Evolutionary conservation across 1,140 invertebrate species (phyloP).

Genomic region (Drosophila biarmipes): DNA sequence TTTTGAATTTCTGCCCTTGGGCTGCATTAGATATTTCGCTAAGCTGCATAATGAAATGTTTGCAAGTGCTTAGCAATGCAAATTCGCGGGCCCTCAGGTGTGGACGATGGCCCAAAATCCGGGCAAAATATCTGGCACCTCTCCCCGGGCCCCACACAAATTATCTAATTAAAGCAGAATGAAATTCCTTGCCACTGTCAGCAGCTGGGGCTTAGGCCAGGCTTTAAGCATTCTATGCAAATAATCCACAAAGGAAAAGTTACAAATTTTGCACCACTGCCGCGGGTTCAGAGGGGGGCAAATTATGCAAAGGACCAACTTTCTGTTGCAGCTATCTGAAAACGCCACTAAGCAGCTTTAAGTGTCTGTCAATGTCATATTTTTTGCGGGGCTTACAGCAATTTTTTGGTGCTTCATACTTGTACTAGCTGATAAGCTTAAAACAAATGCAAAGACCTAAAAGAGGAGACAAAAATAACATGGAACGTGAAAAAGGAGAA

Average conservation of each 20-base stretch:
- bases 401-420: conserved; percentile 59
- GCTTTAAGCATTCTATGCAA: conserved; percentile 62
- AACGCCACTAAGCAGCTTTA: conserved; percentile 76
- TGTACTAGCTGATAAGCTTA: conserved; percentile 65
- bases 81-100: conserved; percentile 58
- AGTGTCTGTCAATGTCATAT: conserved; percentile 81
- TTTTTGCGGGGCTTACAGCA: conserved; percentile 74
- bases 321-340: conserved; percentile 48
- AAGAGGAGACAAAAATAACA: conserved; percentile 28
- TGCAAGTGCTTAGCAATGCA: conserved; percentile 79
- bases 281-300: conserved; percentile 9
- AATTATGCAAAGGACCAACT: conserved; percentile 59
- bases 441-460: conserved; percentile 61
- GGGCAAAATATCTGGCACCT: conserved; percentile 16
- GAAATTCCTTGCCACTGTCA: conserved; percentile 42
- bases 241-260: conserved; percentile 57
- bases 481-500: background rate
- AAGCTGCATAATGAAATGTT: conserved; percentile 78
- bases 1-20: conserved; percentile 27
- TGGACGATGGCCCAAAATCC: background rate
- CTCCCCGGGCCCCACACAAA: conserved; percentile 34
- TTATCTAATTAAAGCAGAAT: conserved; percentile 75
- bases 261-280: conserved; percentile 21
- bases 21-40: conserved; percentile 54
- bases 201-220: conserved; percentile 53